Conservation (phyloP, 2,113 vertebrate genomes). For the Caracal caracal region DNA sequence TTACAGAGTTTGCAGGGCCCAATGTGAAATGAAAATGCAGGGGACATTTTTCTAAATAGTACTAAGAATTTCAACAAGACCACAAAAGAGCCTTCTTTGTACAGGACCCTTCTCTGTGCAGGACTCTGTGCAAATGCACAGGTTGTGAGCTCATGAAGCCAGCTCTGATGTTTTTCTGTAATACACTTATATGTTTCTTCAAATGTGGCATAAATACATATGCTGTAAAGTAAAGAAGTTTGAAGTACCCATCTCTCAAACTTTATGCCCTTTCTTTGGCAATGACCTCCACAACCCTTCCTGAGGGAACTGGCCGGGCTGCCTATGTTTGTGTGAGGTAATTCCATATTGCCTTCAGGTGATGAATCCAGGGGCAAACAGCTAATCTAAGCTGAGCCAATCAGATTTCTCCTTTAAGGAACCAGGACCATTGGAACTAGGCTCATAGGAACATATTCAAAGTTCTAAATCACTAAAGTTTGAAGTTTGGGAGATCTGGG, state of each 20-base stretch:
- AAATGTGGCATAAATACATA: background rate
- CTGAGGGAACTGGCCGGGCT: background rate
- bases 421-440: background rate
- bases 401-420: background rate
- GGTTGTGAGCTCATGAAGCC: background rate
- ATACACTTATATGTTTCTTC: background rate
- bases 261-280: background rate
- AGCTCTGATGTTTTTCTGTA: background rate
- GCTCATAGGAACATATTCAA: background rate
- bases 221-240: background rate
- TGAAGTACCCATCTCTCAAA: background rate
- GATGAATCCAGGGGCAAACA: background rate
- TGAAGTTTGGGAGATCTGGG: background rate
- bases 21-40: background rate
- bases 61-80: background rate
- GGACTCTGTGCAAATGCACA: background rate
- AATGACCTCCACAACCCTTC: background rate
- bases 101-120: background rate
- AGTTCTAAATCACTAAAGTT: background rate
- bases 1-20: background rate
- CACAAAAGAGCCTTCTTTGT: background rate
- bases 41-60: background rate
- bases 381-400: background rate
- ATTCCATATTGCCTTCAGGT: background rate
- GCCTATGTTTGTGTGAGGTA: background rate